phyloP scores from a whole-genome alignment of 1,140 invertebrate species.

The Pseudomyrmex pallidus region DNA sequence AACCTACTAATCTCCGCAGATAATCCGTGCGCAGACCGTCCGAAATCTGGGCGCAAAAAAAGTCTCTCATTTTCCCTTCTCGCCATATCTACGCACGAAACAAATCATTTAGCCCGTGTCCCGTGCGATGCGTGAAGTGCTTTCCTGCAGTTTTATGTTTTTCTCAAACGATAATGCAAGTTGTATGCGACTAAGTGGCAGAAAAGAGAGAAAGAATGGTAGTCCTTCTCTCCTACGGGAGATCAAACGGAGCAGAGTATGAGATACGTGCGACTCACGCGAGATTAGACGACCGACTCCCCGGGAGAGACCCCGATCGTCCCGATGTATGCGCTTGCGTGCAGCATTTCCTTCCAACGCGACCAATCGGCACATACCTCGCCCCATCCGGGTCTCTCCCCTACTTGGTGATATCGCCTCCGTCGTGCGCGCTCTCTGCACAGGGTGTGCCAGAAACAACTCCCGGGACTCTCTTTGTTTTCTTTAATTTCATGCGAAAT shows the following conservation, averaged over 20 bases:
- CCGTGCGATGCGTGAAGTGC: slow-evolving; percentile 13
- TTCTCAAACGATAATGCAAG: slow-evolving; percentile 36
- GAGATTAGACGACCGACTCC: slow-evolving; percentile 83
- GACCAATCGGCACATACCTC: slow-evolving; percentile 51
- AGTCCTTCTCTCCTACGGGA: slow-evolving; percentile 26
- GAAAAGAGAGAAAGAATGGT: not conserved
- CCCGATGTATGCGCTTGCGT: slow-evolving; percentile 75
- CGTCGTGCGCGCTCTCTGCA: slow-evolving; percentile 63
- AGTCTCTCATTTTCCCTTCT: slow-evolving; percentile 1
- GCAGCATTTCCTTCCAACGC: slow-evolving; percentile 43
- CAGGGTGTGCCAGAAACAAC: slow-evolving; percentile 74
- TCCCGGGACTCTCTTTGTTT: slow-evolving; percentile 69
- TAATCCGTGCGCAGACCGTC: slow-evolving; percentile 38
- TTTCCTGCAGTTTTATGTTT: slow-evolving; percentile 40
- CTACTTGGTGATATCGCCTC: slow-evolving; percentile 60
- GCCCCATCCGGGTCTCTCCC: slow-evolving; percentile 63
- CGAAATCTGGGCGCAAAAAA: slow-evolving; percentile 22
- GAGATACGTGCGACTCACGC: slow-evolving; percentile 82
- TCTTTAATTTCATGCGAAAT: slow-evolving; percentile 74
- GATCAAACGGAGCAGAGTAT: slow-evolving; percentile 31
- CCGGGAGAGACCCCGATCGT: slow-evolving; percentile 72
- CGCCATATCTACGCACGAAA: slow-evolving; percentile 41
- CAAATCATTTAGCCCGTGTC: slow-evolving; percentile 18
- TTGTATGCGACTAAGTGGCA: slow-evolving; percentile 36
- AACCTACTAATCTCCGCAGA: slow-evolving; percentile 43